Evolutionary conservation across 2,113 vertebrate genomes (phyloP).

Genomic region (Poeciliopsis prolifica): DNA sequence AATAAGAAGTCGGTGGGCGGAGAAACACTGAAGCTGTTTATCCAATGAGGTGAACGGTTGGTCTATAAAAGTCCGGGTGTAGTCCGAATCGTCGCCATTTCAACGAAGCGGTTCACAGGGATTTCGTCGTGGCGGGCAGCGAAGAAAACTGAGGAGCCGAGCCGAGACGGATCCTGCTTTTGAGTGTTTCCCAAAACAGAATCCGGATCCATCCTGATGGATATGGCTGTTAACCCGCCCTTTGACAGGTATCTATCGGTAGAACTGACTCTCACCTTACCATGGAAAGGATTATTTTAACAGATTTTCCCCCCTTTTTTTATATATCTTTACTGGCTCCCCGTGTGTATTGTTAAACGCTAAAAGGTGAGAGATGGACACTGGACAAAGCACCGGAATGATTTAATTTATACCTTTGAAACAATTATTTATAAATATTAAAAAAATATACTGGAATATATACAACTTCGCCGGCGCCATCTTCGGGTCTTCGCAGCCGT

Average conservation of each 20-base stretch:
- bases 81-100: slow-evolving; percentile 78
- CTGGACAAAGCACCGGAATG: not conserved
- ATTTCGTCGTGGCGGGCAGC: slow-evolving; percentile 36
- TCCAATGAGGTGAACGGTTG: slow-evolving; percentile 67
- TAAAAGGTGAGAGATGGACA: slow-evolving; percentile 23
- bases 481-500: slow-evolving; percentile 54
- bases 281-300: slow-evolving; percentile 62
- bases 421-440: not conserved
- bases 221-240: slow-evolving; percentile 79
- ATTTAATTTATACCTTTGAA: not conserved
- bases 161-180: slow-evolving; percentile 67
- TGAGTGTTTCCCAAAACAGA: slow-evolving; percentile 68
- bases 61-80: slow-evolving; percentile 79
- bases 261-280: slow-evolving; percentile 65
- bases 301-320: slow-evolving; percentile 17
- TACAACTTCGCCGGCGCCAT: slow-evolving; percentile 63
- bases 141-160: slow-evolving; percentile 49
- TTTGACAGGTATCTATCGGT: slow-evolving; percentile 83
- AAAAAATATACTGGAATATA: not conserved
- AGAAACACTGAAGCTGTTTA: not conserved
- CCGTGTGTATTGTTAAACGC: slow-evolving; percentile 22
- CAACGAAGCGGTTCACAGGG: slow-evolving; percentile 65
- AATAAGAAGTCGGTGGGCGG: slow-evolving; percentile 63
- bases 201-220: slow-evolving; percentile 85
- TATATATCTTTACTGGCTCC: slow-evolving; percentile 6